Evolutionary conservation across 2,888 invertebrate species (phyloP).

Genomic region (Euzetes globulus): DNA sequence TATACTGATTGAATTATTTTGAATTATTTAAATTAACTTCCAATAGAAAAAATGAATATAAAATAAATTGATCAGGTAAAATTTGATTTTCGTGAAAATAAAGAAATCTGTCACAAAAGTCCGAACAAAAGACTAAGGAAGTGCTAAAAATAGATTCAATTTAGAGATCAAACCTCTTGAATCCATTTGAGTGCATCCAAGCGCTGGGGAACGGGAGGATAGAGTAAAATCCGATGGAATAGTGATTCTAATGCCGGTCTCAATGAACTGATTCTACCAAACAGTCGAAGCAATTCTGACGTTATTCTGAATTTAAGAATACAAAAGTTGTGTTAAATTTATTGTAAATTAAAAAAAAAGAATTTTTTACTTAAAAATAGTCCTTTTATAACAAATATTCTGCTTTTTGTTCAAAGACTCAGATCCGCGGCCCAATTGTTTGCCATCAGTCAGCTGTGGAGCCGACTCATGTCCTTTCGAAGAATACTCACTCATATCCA

Average conservation of each 20-base stretch:
- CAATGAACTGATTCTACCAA: constrained; percentile 69
- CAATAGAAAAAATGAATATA: too few species aligned
- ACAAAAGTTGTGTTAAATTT: constrained; percentile 11
- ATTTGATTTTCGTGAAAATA: too few species aligned
- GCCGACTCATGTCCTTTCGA: background rate
- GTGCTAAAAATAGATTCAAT: background rate
- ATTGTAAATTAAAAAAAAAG: too few species aligned
- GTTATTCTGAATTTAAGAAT: constrained; percentile 62
- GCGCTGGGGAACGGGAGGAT: constrained; percentile 75
- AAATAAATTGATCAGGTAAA: too few species aligned
- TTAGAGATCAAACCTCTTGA: constrained; percentile 55
- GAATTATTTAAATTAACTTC: too few species aligned
- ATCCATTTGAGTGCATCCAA: constrained; percentile 75
- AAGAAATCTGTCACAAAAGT: too few species aligned
- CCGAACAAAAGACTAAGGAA: constrained; percentile 44
- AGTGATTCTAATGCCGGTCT: constrained; percentile 85
- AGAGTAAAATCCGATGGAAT: constrained; percentile 82
- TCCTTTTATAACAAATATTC: background rate
- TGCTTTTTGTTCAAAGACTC: background rate
- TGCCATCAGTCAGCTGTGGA: background rate
- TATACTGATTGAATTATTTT: too few species aligned
- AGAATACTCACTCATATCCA: background rate
- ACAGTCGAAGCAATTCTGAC: constrained; percentile 74
- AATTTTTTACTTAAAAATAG: constrained; percentile 11
- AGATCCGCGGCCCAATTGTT: constrained; percentile 5